Base-by-base conservation (phyloP, 2,797 vertebrate species). In the Smutsia temminckii region DNA sequence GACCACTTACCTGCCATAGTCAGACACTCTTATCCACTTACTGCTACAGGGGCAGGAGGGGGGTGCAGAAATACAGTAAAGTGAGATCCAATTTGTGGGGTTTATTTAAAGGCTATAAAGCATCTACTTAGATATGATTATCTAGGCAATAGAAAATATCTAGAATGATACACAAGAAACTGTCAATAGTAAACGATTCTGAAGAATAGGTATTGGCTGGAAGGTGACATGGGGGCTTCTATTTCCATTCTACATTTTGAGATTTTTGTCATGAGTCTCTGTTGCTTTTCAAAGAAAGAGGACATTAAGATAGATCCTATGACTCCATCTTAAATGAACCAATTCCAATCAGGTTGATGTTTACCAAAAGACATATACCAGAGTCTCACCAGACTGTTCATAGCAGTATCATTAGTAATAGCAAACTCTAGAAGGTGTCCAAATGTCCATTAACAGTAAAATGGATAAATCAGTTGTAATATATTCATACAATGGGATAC, bases 231-330 rank as follows among this genome's bases (percentile, higher is more conserved):
- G 34, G 17, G n/a, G 14, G 16, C 13, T 69, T 92, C 88, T 69
- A 40, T 95, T 94, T 93, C 51, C 68, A 51, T 61, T 78, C 57
- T 34, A 42, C 5, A 63, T 23, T n/a, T 92, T 66, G 71, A 84
- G 29, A 80, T 77, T 97, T 91, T 93, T 93, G 23, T 86, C 78
- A 75, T 8, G 21, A 59, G 16, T 69, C n/a, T 32, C 34, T 87
- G 18, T 42, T 42, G 72, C 17, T 88, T 94, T 91, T 81, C 71
- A 77, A 94, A 94, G 55, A 86, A 63, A 72, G 53, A 83, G 74
- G 59, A 93, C 63, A 81, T n/a, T 51, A 85, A 89, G 95, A 90
- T 64, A 40, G 79, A 55, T 57, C 42, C 55, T 93, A 21, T 42
- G 46, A 69, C 69, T 55, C 12, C 21, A 86, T 66, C n/a, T 85